Evolutionary conservation across 1,140 invertebrate species (phyloP).

Genomic region (Ips typographus): DNA sequence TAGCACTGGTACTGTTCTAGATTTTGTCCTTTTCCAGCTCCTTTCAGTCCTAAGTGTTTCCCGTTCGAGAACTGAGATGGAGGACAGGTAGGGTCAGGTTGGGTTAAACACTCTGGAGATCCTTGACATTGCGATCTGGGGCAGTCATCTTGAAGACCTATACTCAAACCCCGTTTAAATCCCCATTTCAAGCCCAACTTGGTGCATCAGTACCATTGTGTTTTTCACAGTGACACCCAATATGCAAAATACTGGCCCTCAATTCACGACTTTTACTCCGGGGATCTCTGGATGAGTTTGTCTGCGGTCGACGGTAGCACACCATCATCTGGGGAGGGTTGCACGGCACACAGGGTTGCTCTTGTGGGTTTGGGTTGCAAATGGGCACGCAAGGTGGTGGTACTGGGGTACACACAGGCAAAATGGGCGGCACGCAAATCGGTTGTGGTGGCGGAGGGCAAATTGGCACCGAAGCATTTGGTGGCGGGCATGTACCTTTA

Average conservation of each 20-base stretch:
- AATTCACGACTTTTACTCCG: conserved; percentile 66
- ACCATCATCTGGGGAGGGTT: conserved; percentile 51
- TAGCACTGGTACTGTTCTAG: conserved; percentile 48
- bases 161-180: background rate
- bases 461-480: conserved; percentile 38
- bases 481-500: conserved; percentile 39
- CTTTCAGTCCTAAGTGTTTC: conserved; percentile 42
- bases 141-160: conserved; percentile 68
- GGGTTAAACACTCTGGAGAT: conserved; percentile 64
- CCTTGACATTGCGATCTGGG: conserved; percentile 68
- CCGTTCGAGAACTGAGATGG: conserved; percentile 50
- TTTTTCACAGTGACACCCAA: conserved; percentile 71
- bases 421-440: conserved; percentile 40
- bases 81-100: conserved; percentile 66
- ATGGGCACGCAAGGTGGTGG: conserved; percentile 46
- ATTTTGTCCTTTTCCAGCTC: conserved; percentile 23
- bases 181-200: background rate
- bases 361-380: conserved; percentile 41
- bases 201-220: conserved; percentile 60
- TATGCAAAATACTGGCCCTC: conserved; percentile 64
- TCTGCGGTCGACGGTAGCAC: conserved; percentile 44
- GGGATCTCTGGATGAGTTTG: conserved; percentile 26
- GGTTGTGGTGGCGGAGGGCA: conserved; percentile 31
- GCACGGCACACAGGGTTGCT: conserved; percentile 49
- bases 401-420: conserved; percentile 46